Base-by-base conservation (phyloP, 2,888 invertebrate species). In the Pocota personata region DNA sequence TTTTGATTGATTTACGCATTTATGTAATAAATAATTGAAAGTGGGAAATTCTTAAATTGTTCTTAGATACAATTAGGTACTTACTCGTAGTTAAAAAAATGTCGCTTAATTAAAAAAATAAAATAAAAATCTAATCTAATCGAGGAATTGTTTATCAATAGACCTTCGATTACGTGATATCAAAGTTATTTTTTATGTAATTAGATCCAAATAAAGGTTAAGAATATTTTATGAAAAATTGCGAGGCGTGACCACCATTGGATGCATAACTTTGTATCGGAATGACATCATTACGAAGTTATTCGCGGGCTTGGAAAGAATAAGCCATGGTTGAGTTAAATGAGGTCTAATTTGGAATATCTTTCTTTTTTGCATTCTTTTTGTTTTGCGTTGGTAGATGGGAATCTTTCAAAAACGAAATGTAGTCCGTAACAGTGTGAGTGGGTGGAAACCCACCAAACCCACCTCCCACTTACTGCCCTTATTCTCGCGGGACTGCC, bases 71-170 rank as follows among this genome's bases (percentile, higher is more conserved):
- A 52, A 8, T 12, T 12, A 24, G 5, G 3, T 3, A 32, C 10
- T 46, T 3, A 6, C 6, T 19, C 10, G 27, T 8, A 3, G 12
- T 24, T 3, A n/a, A 27, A 27, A 46, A 55, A 69, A 69, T 27
- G 16, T 14, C n/a, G 52, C 16, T 40, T 50, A 73, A 40, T 14
- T 50, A 35, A n/a, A 40, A 1, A 64, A 10, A 52, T n/a, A 60
- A 43, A 24, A 43, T 14, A 62, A 43, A 58, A 46, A 6, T 50
- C 12, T 52, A 83, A 83, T 83, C 82, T 83, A 66, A 83, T 83
- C 82, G 27, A 46, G 30, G 19, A 35, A 67, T 58, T 37, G 30
- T 66, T 83, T 78, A 83, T 83, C 82, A 66, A 52, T 72, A 75
- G 52, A 71, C 60, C 58, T 66, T 43, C 30, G 24, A 55, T 69